These are phyloP conservation scores for Anser brachyrhynchus DNA, from an alignment of 2,113 vertebrate species.

Conservation along the genomic window DNA sequence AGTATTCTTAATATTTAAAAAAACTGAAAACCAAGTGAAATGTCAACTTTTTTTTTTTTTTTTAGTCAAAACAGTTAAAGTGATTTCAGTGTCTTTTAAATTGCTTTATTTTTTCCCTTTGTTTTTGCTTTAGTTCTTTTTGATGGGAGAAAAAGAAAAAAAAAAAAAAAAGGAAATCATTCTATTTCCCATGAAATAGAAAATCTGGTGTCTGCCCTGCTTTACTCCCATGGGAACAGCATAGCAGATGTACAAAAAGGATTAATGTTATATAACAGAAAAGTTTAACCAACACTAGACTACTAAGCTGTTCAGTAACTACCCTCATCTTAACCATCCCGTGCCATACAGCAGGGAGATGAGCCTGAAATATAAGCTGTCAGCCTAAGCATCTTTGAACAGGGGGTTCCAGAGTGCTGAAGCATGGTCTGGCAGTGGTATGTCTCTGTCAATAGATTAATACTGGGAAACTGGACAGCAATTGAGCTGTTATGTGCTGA, in stretches of 20 bases:
- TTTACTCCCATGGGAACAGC: background rate
- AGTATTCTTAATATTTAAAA: background rate
- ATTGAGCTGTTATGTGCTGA: background rate
- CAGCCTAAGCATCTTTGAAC: background rate
- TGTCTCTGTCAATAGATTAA: background rate
- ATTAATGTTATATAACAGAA: background rate
- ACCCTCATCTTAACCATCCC: background rate
- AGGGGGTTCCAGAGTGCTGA: background rate
- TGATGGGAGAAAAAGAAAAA: background rate
- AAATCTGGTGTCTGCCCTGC: constrained; percentile 9
- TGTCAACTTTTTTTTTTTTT: background rate
- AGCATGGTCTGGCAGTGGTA: background rate
- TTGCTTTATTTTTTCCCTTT: background rate
- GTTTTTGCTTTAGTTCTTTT: background rate
- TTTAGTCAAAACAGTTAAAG: background rate
- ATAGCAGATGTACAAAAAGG: constrained; percentile 11
- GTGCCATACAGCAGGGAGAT: background rate
- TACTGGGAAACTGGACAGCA: background rate
- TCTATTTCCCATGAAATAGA: background rate
- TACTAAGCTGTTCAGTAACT: background rate
- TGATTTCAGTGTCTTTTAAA: background rate
- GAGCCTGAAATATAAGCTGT: rapidly evolving
- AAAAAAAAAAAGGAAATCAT: background rate
- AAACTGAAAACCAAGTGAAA: background rate
- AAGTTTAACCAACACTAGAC: background rate